Conservation (phyloP, 2,797 vertebrate species). For the Brachyalestes nurse region DNA sequence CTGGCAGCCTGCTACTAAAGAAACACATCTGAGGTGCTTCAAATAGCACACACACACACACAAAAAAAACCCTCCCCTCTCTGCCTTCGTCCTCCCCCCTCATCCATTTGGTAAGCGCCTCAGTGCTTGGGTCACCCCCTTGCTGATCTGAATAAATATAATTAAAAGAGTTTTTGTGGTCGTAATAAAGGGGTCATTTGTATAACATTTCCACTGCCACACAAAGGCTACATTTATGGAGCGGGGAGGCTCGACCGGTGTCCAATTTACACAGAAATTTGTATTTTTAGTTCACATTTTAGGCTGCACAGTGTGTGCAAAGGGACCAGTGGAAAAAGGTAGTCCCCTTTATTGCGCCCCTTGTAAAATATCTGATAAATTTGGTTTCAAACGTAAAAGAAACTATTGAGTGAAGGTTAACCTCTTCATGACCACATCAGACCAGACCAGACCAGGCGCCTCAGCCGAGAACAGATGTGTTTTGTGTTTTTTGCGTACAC, state of each 20-base stretch:
- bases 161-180: slow-evolving; percentile 97
- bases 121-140: slow-evolving; percentile 72
- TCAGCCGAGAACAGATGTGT: slow-evolving; percentile 21
- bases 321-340: slow-evolving; percentile 83
- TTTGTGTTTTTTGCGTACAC: slow-evolving; percentile 41
- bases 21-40: slow-evolving; percentile 48
- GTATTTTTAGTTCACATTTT: slow-evolving; percentile 90
- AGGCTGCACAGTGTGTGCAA: slow-evolving; percentile 75
- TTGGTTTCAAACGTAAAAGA: slow-evolving; percentile 81
- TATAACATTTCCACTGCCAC: slow-evolving; percentile 94
- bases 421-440: slow-evolving; percentile 42
- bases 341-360: slow-evolving; percentile 82
- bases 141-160: slow-evolving; percentile 94
- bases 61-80: slow-evolving; percentile 10
- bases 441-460: slow-evolving; percentile 10
- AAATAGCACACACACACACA: slow-evolving; percentile 31
- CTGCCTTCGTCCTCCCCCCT: slow-evolving; percentile 19
- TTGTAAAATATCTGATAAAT: slow-evolving; percentile 88
- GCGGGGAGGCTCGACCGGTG: slow-evolving; percentile 80
- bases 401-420: slow-evolving; percentile 72
- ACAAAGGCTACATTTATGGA: slow-evolving; percentile 99
- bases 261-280: slow-evolving; percentile 94
- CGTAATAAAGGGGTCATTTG: slow-evolving; percentile 99
- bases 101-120: slow-evolving; percentile 27
- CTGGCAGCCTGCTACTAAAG: slow-evolving; percentile 35